Percentiles rank a stretch among this genome's conserved stretches.
Conservation (phyloP, 2,888 invertebrate genomes). For the Sarcophaga caerulescens region DNA sequence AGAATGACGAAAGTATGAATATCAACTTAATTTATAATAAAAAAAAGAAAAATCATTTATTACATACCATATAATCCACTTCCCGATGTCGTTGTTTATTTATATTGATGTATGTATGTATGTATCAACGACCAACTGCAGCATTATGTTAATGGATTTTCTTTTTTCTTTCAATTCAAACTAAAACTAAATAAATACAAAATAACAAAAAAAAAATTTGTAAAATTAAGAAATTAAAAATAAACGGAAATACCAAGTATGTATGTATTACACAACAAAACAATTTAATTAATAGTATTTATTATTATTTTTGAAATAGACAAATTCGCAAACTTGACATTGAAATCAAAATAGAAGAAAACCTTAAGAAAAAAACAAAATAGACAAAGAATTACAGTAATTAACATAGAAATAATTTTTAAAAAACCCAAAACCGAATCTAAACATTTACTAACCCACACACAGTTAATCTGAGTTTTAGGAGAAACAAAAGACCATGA, state of each 20-base stretch:
- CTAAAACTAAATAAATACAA: no score
- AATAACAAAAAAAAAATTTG: no score
- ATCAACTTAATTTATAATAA: not conserved
- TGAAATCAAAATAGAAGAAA: constrained; percentile 52
- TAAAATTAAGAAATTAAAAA: not conserved
- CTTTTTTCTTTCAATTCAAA: no score
- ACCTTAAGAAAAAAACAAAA: constrained; percentile 1
- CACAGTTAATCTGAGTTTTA: no score
- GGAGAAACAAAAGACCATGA: no score
- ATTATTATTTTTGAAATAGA: constrained; percentile 37
- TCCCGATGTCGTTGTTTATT: no score
- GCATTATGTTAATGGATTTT: constrained; percentile 30
- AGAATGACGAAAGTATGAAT: not conserved
- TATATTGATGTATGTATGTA: no score
- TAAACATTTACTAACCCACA: no score
- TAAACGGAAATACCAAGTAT: constrained; percentile 10
- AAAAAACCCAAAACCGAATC: no score
- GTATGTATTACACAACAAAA: constrained; percentile 9
- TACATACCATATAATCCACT: no score
- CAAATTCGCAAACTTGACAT: constrained; percentile 43
- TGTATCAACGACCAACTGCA: not conserved
- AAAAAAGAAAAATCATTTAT: no score
- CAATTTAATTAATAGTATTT: not conserved
- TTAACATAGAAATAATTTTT: no score
- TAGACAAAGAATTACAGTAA: not conserved